Evolutionary conservation across 1,140 invertebrate species (phyloP).

Genomic region (Drosophila punjabiensis): DNA sequence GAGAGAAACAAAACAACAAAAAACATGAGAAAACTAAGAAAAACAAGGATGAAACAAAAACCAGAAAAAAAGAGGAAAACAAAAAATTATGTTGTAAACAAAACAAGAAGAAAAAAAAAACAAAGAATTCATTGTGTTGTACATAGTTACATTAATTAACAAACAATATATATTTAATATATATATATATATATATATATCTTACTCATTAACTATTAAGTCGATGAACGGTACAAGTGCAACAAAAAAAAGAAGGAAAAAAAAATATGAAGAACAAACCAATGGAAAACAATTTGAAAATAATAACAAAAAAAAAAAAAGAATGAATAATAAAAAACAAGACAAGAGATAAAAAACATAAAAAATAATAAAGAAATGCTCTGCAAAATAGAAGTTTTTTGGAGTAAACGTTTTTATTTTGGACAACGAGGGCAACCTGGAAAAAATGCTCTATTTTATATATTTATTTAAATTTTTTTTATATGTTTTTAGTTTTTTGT

Average conservation of each 20-base stretch:
- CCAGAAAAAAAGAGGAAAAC: conserved; percentile 31
- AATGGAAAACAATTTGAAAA: conserved; percentile 40
- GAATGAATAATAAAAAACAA: conserved; percentile 45
- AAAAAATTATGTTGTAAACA: conserved; percentile 72
- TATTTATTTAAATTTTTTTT: not conserved
- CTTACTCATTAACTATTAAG: conserved; percentile 80
- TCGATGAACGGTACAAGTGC: conserved; percentile 80
- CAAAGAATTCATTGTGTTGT: conserved; percentile 83
- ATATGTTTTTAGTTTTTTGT: not conserved
- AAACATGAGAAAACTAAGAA: conserved; percentile 18
- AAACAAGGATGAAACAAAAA: conserved; percentile 19
- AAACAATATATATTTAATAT: conserved; percentile 74
- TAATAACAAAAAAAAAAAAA: conserved; percentile 37
- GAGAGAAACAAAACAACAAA: conserved; percentile 50
- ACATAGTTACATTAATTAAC: conserved; percentile 79
- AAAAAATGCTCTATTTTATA: not conserved
- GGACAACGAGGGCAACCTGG: not conserved
- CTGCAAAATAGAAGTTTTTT: conserved; percentile 70
- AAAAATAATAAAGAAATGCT: conserved; percentile 84
- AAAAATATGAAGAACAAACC: conserved; percentile 36
- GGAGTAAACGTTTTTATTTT: conserved; percentile 5
- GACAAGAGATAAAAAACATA: conserved; percentile 47
- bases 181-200: conserved; percentile 78
- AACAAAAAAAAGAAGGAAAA: conserved; percentile 57
- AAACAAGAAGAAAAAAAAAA: conserved; percentile 46